Base-by-base conservation (phyloP, 2,113 vertebrate genomes). In the Varanus komodoensis region DNA sequence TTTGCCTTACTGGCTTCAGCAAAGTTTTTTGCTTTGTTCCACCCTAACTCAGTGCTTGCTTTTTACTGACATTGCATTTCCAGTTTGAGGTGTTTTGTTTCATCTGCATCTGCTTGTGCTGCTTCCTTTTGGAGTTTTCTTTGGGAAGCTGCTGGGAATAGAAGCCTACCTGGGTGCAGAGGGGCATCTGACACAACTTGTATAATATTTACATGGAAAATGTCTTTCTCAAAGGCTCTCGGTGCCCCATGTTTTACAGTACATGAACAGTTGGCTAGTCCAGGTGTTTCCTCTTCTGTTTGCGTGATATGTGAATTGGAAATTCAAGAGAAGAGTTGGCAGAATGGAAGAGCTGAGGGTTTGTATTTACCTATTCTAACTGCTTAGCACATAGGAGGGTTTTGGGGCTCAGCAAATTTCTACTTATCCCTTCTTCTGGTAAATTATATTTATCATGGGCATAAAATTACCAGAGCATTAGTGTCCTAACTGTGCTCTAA, bases 161-260 rank as follows among this genome's bases (percentile, higher is more conserved):
- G 93, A 90, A 73, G 84, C 93, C 91, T 88, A 3, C 84, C 94
- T 0, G 6, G 88, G 75, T 91, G 75, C 82, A 12, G 27, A 69
- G 93, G 87, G 93, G 75, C 93, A 50, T 84, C 90, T 88, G 87
- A 90, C 87, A 29, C 92, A 90, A 67, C 29, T 92, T 91, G 86
- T 69, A 0, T 90, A 91, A 90, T 94, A 93, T 91, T 95, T 96
- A 95, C 93, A 95, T 94, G 96, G 96, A 96, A 96, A 94, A 95
- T 89, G 90, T 91, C 94, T 95, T 87, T 96, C 96, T 96, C 95
- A 95, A 96, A 95, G 95, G 94, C 95, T 96, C 93, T 38, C 95
- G 92, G 95, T 95, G 93, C 94, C 95, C 95, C 96, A 90, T 91
- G 89, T 91, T 96, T 94, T 92, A 92, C 95, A 94, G 93, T 92